These are phyloP conservation scores for Drosophila pandora DNA, from an alignment of 1,140 invertebrate species.

Conservation along the genomic window DNA sequence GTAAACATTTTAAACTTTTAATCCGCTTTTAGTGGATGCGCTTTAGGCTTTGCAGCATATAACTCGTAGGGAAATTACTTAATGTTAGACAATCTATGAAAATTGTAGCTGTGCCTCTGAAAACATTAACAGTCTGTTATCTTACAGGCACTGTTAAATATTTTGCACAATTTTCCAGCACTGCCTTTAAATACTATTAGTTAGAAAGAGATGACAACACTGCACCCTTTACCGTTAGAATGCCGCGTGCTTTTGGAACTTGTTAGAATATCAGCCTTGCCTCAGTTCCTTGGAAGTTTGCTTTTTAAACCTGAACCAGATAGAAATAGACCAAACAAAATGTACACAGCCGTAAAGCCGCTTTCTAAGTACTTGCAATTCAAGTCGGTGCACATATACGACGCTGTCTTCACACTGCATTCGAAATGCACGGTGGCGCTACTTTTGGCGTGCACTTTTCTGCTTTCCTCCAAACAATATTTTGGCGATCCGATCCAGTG, in stretches of 20 bases:
- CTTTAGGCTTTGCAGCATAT: no score
- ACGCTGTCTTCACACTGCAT: constrained; percentile 88
- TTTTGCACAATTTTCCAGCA: background rate
- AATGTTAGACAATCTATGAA: no score
- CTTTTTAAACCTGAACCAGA: background rate
- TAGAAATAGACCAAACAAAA: constrained; percentile 21
- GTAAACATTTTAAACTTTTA: no score
- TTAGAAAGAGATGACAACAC: background rate
- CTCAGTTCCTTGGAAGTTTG: background rate
- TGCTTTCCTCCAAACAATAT: constrained; percentile 89
- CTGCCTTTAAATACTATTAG: background rate
- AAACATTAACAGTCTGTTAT: background rate
- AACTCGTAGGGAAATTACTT: no score
- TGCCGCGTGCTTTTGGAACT: constrained; percentile 54
- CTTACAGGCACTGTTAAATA: background rate
- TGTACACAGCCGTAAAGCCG: constrained; percentile 73
- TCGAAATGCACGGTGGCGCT: constrained; percentile 88
- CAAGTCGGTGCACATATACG: constrained; percentile 87
- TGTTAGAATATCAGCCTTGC: background rate
- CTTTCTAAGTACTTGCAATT: constrained; percentile 85
- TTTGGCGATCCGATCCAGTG: constrained; percentile 89
- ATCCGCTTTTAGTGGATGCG: no score
- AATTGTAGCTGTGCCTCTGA: no score
- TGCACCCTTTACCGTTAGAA: constrained; percentile 52
- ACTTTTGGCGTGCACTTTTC: constrained; percentile 87